These are phyloP conservation scores for Prochilodus magdalenae DNA, from an alignment of 2,113 vertebrate species.

Conservation along the genomic window DNA sequence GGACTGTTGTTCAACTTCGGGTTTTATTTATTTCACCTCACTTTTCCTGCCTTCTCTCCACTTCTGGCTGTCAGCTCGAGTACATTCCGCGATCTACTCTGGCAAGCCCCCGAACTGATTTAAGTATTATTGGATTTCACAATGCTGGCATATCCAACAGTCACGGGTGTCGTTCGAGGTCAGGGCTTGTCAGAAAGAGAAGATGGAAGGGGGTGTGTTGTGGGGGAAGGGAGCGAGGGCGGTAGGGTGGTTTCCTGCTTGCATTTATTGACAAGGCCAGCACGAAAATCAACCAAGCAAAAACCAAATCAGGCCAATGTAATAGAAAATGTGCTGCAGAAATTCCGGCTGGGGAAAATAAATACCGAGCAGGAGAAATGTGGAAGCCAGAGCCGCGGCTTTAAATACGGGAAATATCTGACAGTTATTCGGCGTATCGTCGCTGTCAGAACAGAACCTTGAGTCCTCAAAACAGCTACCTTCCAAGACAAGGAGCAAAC, in stretches of 20 bases:
- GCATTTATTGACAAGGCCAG: conserved; percentile 34
- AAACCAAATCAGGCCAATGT: conserved; percentile 24
- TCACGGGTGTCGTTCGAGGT: not conserved
- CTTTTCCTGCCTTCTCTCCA: not conserved
- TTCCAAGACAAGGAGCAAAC: too few relatives aligned
- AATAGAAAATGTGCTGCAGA: not conserved
- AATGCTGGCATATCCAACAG: not conserved
- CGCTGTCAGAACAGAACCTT: too few relatives aligned
- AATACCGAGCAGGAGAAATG: not conserved
- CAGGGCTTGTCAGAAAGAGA: conserved; percentile 14
- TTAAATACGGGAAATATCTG: not conserved
- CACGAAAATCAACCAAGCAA: conserved; percentile 34
- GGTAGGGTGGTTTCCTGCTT: not conserved
- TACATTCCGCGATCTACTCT: not conserved
- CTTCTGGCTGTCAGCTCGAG: conserved; percentile 1
- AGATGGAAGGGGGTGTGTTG: not conserved
- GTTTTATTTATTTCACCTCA: not conserved
- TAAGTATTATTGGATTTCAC: conserved; percentile 33
- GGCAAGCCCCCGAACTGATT: conserved; percentile 14
- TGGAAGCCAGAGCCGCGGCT: not conserved
- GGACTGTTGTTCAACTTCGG: not conserved
- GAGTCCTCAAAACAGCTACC: too few relatives aligned
- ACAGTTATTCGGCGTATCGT: not conserved
- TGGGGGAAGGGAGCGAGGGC: not conserved
- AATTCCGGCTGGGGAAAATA: not conserved